Percentiles rank a stretch among this genome's conserved stretches.
Conservation (phyloP, 2,888 invertebrate species). For the Teleiodes luculella region DNA sequence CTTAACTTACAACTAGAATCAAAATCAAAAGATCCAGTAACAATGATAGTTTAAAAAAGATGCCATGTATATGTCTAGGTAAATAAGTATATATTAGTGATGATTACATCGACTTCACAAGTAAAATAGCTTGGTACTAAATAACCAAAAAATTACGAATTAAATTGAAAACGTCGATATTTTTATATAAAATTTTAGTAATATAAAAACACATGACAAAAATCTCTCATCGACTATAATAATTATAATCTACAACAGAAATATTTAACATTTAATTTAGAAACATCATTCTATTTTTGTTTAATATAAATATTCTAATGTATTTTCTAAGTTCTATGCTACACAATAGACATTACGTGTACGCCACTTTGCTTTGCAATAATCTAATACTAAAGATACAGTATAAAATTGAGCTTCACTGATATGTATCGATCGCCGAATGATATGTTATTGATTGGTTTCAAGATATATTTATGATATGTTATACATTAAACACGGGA, state of each 20-base stretch:
- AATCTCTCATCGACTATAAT: conserved; percentile 9
- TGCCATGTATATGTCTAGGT: too few species aligned
- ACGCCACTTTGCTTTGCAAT: conserved; percentile 64
- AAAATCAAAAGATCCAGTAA: too few species aligned
- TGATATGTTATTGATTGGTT: conserved; percentile 18
- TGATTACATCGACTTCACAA: too few species aligned
- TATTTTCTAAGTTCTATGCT: conserved; percentile 1
- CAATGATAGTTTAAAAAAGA: too few species aligned
- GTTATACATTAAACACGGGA: too few species aligned
- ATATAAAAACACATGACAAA: conserved; percentile 18
- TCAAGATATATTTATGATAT: neutral
- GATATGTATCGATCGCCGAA: conserved; percentile 71
- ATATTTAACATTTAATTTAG: conserved; percentile 36
- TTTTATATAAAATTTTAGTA: conserved; percentile 18
- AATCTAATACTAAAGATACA: conserved; percentile 68
- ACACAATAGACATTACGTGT: conserved; percentile 36
- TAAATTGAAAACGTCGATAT: neutral
- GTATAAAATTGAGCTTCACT: conserved; percentile 77
- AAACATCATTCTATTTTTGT: conserved; percentile 2
- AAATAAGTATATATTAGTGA: too few species aligned
- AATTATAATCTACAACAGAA: conserved; percentile 26
- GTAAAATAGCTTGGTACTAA: too few species aligned
- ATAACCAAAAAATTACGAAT: neutral
- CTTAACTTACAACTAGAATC: too few species aligned
- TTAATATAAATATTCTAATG: neutral